phyloP scores from a whole-genome alignment of 92 coral and sea anemone genomes.

The Phenganax subtilis region DNA sequence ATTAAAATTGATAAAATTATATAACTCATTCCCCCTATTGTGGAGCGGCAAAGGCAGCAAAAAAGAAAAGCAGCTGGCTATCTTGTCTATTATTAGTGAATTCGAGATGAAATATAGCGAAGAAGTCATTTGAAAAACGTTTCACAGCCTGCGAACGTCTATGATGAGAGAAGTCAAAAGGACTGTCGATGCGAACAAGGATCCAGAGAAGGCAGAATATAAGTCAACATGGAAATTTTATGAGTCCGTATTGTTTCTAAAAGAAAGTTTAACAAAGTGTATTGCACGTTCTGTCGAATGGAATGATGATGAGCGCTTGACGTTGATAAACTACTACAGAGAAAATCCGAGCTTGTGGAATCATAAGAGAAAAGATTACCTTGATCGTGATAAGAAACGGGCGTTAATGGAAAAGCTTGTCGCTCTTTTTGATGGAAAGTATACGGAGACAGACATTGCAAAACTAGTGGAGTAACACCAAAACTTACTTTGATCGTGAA shows the following conservation, averaged over 20 bases:
- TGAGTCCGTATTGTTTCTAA: not conserved
- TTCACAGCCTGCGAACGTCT: constrained; percentile 12
- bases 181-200: not conserved
- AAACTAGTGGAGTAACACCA: not conserved
- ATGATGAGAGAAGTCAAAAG: constrained; percentile 17
- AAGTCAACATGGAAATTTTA: constrained; percentile 25
- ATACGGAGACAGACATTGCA: constrained; percentile 11
- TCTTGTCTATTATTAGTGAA: not conserved
- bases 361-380: constrained; percentile 14
- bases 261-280: not conserved
- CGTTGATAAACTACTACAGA: constrained; percentile 18
- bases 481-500: constrained; percentile 31
- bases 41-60: not conserved
- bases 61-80: not conserved
- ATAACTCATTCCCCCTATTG: not conserved
- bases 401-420: not conserved
- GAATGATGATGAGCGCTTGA: constrained; percentile 23
- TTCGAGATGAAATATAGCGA: not conserved
- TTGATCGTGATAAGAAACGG: not conserved
- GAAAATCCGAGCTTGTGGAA: constrained; percentile 26
- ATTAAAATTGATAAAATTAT: not conserved
- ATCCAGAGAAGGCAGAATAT: not conserved
- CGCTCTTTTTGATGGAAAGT: not conserved
- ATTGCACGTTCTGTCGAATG: constrained; percentile 10
- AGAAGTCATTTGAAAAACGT: not conserved